Evolutionary conservation across 2,797 vertebrate species (phyloP).

Genomic region (Notamacropus eugenii): DNA sequence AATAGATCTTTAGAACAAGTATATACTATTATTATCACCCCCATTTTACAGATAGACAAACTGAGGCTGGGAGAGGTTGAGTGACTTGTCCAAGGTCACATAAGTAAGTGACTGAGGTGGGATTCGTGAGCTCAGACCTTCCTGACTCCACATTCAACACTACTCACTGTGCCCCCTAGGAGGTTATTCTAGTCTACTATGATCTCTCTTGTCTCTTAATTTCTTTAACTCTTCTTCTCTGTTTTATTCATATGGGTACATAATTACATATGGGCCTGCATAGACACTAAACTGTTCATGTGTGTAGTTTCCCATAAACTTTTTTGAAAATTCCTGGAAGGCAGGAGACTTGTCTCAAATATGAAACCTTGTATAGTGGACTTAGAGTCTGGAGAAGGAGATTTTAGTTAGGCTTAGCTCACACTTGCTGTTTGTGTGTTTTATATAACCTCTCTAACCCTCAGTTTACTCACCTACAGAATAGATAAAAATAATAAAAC

Average conservation of each 20-base stretch:
- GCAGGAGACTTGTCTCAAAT: not conserved
- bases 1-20: not conserved
- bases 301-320: not conserved
- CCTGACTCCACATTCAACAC: not conserved
- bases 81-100: not conserved
- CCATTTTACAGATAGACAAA: not conserved
- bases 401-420: not conserved
- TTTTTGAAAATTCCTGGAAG: not conserved
- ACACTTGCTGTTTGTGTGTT: not conserved
- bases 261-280: not conserved
- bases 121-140: not conserved
- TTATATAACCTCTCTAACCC: not conserved
- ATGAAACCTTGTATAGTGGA: not conserved
- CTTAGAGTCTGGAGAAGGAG: not conserved
- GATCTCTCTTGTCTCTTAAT: not conserved
- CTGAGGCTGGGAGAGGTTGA: not conserved
- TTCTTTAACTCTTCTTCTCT: not conserved
- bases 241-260: not conserved
- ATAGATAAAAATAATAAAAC: not conserved
- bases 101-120: not conserved
- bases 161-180: not conserved
- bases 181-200: not conserved
- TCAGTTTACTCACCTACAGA: not conserved
- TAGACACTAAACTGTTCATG: not conserved
- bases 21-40: not conserved